phyloP scores from a whole-genome alignment of 2,888 invertebrate genomes.

The Cecidostiba fungosa region DNA sequence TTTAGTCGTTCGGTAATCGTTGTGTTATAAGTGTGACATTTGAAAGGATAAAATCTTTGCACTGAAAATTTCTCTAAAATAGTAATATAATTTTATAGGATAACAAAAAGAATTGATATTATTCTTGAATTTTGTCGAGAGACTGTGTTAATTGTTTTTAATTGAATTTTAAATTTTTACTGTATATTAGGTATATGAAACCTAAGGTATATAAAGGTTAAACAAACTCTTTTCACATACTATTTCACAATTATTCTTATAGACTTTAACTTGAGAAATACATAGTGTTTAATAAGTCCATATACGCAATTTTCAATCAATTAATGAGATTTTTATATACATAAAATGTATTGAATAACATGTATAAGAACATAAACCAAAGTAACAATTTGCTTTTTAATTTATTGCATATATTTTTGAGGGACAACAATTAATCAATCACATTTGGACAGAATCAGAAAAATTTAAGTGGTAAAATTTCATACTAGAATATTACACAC shows the following conservation, averaged over 20 bases:
- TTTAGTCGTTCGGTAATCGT: background rate
- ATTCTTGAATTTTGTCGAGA: background rate
- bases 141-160: conserved; percentile 10
- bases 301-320: conserved; percentile 12
- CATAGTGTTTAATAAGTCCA: background rate
- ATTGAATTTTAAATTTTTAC: background rate
- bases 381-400: conserved; percentile 31
- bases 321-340: conserved; percentile 11
- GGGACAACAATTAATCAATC: conserved; percentile 6
- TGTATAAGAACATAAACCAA: conserved; percentile 36
- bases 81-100: background rate
- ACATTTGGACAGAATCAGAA: conserved; percentile 9
- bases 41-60: background rate
- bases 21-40: background rate
- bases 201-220: conserved; percentile 1
- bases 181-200: background rate
- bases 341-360: background rate
- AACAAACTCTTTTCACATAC: background rate
- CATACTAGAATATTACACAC: background rate
- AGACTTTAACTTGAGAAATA: background rate
- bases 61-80: background rate
- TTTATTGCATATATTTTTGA: background rate
- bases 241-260: background rate
- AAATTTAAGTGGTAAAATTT: background rate
- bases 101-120: background rate